Evolutionary conservation across 2,888 invertebrate species (phyloP), one percentile per base, ranked within the genome.

Genomic region (Andrena dorsata): DNA sequence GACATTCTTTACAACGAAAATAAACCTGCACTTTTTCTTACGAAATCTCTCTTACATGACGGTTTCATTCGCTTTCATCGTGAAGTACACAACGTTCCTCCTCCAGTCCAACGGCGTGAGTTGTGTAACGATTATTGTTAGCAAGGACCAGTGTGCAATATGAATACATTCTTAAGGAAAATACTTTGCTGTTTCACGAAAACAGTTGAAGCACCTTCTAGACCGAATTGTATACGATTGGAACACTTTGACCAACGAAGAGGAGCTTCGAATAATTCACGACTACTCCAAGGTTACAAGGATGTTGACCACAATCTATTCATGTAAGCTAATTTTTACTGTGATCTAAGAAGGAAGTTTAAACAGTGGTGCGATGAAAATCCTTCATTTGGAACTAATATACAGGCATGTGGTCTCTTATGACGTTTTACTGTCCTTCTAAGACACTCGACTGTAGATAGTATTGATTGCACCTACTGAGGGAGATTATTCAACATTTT

Each of bases 191-290:
- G 49, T 66, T 51, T 20, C 51, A 13, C 4, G 13, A 41, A 4
- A 5, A 53, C 23, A 82, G 79, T 13, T 71, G 13, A 71, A 66
- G 1, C 7, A 35, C 20, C 1, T 82, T n/a, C 20, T 75, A 23
- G 56, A 71, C n/a, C 16, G 16, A 51, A 16, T 82, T 7, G 20
- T 35, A 30, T 28, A 32, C 30, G 76, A 82, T 16, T 82, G 80
- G 80, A 68, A 35, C 8, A 16, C 16, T 0, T 51, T 82, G 28
- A n/a, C 63, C 16, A 63, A 75, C 20, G 70, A 76, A 26, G 60
- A 49, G 4, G 80, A 82, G 30, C 65, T 71, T 26, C 60, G 66
- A 7, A 80, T 80, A 64, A 56, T 76, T 10, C 32, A 69, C 20
- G 60, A 73, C 23, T 75, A 75, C 30, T 32, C 63, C 30, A 30